These are phyloP conservation scores for Corythornis vintsioides DNA, from an alignment of 2,113 vertebrate genomes.

Conservation along the genomic window DNA sequence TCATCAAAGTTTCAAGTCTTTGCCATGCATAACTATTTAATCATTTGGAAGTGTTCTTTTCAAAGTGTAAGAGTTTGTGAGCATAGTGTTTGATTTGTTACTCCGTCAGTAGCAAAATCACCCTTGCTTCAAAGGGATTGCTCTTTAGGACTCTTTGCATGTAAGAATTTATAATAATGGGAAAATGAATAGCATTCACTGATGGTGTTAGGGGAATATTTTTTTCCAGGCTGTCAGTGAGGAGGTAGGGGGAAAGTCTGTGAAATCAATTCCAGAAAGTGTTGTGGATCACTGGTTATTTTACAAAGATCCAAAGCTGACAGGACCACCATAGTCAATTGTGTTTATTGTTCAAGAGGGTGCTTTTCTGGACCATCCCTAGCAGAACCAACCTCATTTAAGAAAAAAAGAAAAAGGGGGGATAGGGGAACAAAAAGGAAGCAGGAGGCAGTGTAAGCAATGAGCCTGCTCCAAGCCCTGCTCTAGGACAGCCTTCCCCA, in stretches of 20 bases:
- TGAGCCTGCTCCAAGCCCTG: background rate
- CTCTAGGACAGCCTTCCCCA: constrained; percentile 63
- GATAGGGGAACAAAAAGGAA: background rate
- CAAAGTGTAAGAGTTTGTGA: constrained; percentile 69
- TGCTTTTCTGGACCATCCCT: constrained; percentile 74
- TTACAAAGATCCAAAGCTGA: constrained; percentile 79
- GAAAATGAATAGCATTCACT: background rate
- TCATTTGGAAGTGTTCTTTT: constrained; percentile 71
- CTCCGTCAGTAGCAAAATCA: constrained; percentile 33
- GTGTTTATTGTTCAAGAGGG: constrained; percentile 87
- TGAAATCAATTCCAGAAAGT: constrained; percentile 72
- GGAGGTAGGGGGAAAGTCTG: constrained; percentile 36
- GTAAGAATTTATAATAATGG: constrained; percentile 9
- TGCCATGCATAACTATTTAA: constrained; percentile 68
- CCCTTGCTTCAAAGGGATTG: background rate
- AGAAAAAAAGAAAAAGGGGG: background rate
- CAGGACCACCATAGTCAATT: constrained; percentile 83
- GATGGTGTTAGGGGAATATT: background rate
- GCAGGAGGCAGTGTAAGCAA: constrained; percentile 26
- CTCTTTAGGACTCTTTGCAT: background rate
- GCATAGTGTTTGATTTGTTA: constrained; percentile 68
- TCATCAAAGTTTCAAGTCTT: constrained; percentile 58
- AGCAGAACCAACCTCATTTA: constrained; percentile 34
- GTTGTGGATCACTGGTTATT: constrained; percentile 78
- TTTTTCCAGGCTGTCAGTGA: background rate